phyloP scores from a whole-genome alignment of 2,888 invertebrate species.

The Trimorus sp. region DNA sequence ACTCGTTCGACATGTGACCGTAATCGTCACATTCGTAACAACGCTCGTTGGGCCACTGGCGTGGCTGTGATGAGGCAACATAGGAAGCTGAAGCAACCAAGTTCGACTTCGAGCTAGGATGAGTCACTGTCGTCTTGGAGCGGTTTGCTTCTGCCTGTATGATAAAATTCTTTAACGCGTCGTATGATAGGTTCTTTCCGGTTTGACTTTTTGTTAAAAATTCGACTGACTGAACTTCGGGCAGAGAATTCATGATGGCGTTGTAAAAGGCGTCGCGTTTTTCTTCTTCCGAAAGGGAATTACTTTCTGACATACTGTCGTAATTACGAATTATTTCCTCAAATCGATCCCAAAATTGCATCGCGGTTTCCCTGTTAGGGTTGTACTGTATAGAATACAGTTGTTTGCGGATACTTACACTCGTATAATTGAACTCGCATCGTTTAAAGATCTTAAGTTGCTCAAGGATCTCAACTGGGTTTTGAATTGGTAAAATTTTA shows the following conservation, averaged over 20 bases:
- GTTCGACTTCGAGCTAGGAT: neutral
- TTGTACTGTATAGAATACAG: constrained; percentile 7
- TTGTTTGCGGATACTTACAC: constrained; percentile 12
- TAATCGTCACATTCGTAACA: constrained; percentile 1
- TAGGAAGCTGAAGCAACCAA: neutral
- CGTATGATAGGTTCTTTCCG: constrained; percentile 31
- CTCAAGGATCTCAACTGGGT: constrained; percentile 56
- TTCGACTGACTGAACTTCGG: neutral
- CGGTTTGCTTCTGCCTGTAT: neutral
- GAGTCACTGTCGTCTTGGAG: neutral
- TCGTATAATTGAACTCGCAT: constrained; percentile 16
- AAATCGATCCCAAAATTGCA: constrained; percentile 23
- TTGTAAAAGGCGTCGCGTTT: constrained; percentile 2
- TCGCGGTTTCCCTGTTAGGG: constrained; percentile 7
- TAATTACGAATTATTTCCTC: constrained; percentile 28
- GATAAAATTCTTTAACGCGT: constrained; percentile 29
- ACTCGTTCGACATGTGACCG: neutral
- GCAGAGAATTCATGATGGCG: neutral
- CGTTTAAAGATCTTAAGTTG: constrained; percentile 3
- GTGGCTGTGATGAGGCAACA: neutral
- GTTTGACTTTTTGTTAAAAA: constrained; percentile 27
- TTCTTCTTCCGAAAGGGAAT: neutral
- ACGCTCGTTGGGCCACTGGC: neutral
- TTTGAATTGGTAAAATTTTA: constrained; percentile 55
- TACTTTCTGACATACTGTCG: constrained; percentile 28